Percentiles rank a stretch among this genome's conserved stretches.
These are phyloP conservation scores for Leucophenga montana DNA, from an alignment of 2,888 invertebrate genomes.

Conservation along the genomic window DNA sequence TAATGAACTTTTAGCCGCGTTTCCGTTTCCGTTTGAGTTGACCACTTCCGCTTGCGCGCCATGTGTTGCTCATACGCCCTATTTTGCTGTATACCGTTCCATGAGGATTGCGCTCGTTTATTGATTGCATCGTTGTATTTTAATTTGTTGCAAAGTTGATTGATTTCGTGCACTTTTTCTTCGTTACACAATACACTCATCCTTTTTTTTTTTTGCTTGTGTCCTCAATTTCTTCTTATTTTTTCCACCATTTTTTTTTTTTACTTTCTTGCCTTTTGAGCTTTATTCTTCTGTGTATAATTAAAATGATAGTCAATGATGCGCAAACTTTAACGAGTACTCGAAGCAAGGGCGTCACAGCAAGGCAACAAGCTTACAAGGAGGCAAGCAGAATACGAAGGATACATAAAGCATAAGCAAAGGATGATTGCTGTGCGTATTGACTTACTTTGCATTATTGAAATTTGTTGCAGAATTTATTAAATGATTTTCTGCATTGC, in stretches of 20 bases:
- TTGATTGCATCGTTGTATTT: slow-evolving; percentile 37
- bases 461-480: background rate
- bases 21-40: slow-evolving; percentile 23
- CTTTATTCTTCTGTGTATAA: slow-evolving; percentile 40
- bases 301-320: slow-evolving; percentile 58
- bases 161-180: slow-evolving; percentile 9
- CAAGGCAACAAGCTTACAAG: background rate
- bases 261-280: slow-evolving; percentile 7
- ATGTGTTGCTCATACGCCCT: background rate
- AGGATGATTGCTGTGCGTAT: background rate
- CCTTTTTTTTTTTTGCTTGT: background rate
- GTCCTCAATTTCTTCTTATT: background rate
- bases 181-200: background rate
- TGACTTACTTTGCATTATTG: background rate
- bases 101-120: slow-evolving; percentile 36
- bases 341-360: background rate
- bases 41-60: background rate
- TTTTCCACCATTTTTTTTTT: background rate
- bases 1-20: slow-evolving; percentile 29
- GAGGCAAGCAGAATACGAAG: too few species aligned
- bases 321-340: slow-evolving; percentile 38
- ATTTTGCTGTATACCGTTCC: background rate
- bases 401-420: too few species aligned
- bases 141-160: slow-evolving; percentile 22
- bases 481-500: background rate